Conservation (phyloP, 2,113 vertebrate species). For the Aythya baeri region DNA sequence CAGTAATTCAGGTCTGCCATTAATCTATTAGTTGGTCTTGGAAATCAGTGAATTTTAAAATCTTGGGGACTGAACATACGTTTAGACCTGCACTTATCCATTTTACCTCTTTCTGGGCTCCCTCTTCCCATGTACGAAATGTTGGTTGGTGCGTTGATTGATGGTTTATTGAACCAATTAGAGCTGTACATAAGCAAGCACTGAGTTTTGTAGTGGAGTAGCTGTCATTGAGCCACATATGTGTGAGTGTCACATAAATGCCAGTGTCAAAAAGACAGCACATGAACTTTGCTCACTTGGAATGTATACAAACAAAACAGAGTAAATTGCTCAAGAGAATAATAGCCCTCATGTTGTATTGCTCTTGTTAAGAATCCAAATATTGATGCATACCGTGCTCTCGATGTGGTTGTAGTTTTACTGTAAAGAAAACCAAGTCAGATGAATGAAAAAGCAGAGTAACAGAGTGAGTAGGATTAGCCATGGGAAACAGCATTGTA, state of each 20-base stretch:
- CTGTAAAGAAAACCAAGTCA: not conserved
- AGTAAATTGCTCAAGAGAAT: not conserved
- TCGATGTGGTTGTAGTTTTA: not conserved
- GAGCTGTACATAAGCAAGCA: not conserved
- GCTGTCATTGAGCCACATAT: not conserved
- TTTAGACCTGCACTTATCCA: not conserved
- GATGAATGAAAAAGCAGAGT: not conserved
- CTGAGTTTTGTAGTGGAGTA: not conserved
- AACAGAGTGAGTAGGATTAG: not conserved
- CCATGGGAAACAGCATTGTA: not conserved
- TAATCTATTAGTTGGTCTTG: not conserved
- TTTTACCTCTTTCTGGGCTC: not conserved
- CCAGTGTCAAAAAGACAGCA: not conserved
- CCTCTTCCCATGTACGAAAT: not conserved
- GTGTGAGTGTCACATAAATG: not conserved
- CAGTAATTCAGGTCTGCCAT: not conserved
- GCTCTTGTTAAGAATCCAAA: not conserved
- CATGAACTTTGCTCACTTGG: not conserved
- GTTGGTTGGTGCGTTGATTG: not conserved
- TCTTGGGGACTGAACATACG: not conserved
- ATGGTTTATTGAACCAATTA: not conserved
- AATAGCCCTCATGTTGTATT: not conserved
- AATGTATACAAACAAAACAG: not conserved
- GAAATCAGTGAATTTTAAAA: not conserved
- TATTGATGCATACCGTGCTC: not conserved